Conservation (phyloP, 2,888 invertebrate species). For the Melinaea marsaeus region DNA sequence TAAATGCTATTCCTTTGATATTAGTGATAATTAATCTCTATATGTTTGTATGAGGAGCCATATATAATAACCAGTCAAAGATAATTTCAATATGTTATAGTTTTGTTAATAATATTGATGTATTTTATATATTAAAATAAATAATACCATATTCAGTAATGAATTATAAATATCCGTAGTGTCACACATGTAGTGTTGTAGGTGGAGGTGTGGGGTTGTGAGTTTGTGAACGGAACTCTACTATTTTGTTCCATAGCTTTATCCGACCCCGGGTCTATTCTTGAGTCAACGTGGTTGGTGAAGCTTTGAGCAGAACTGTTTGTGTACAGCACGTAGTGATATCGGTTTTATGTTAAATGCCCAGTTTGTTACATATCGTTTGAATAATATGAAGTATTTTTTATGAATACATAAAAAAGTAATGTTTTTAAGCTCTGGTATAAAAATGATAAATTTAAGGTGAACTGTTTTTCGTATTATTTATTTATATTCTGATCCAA, state of each 20-base stretch:
- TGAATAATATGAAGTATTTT: no score
- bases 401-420: no score
- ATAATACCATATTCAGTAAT: no score
- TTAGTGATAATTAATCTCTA: no score
- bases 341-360: conserved; percentile 1
- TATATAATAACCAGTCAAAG: not conserved
- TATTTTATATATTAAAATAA: no score
- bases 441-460: no score
- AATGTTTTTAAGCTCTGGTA: no score
- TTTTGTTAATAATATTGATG: no score
- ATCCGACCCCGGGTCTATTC: conserved; percentile 71
- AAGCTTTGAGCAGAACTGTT: conserved; percentile 70
- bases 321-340: conserved; percentile 76
- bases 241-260: conserved; percentile 70
- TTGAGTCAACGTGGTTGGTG: conserved; percentile 72
- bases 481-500: not conserved
- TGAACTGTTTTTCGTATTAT: not conserved
- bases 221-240: conserved; percentile 71
- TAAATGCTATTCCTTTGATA: no score
- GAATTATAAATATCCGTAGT: no score
- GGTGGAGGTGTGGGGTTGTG: conserved; percentile 67
- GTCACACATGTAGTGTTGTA: conserved; percentile 49
- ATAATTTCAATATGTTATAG: not conserved
- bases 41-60: conserved; percentile 84
- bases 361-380: no score